A percentile compares a stretch with the other conserved stretches of the same genome.
phyloP scores from a whole-genome alignment of 2,888 invertebrate species.

The Nebria brevicollis region DNA sequence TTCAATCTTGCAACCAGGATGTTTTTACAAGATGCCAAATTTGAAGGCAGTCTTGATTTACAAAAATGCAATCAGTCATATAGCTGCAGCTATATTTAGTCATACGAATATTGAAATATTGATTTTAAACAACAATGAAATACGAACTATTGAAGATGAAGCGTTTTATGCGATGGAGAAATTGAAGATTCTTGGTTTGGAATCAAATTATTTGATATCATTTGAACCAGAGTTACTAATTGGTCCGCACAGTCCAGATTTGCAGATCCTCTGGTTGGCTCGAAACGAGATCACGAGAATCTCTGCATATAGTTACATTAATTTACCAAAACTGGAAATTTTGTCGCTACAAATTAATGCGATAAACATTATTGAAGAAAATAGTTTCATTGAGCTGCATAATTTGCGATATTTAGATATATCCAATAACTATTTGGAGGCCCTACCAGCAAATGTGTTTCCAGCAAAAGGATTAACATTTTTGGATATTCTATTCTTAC shows the following conservation, averaged over 20 bases:
- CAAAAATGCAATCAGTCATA: background rate
- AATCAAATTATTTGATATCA: background rate
- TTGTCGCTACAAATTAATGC: background rate
- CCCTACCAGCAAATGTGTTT: background rate
- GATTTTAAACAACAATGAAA: background rate
- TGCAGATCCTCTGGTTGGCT: background rate
- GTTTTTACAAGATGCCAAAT: background rate
- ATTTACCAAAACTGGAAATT: background rate
- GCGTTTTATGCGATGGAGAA: conserved; percentile 8
- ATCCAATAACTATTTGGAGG: background rate
- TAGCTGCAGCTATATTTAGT: background rate
- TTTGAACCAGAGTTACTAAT: background rate
- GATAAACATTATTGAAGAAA: background rate
- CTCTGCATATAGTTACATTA: background rate
- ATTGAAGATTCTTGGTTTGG: background rate
- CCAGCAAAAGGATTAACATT: background rate
- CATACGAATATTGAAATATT: background rate
- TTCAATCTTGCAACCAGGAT: background rate
- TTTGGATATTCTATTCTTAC: background rate
- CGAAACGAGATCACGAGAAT: background rate
- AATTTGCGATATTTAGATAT: conserved; percentile 3
- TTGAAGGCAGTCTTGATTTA: background rate
- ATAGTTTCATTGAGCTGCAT: background rate
- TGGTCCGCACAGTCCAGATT: background rate
- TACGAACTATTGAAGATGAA: background rate